These are phyloP conservation scores for Meiosimyza platycephala DNA, from an alignment of 2,888 invertebrate species.

Conservation along the genomic window DNA sequence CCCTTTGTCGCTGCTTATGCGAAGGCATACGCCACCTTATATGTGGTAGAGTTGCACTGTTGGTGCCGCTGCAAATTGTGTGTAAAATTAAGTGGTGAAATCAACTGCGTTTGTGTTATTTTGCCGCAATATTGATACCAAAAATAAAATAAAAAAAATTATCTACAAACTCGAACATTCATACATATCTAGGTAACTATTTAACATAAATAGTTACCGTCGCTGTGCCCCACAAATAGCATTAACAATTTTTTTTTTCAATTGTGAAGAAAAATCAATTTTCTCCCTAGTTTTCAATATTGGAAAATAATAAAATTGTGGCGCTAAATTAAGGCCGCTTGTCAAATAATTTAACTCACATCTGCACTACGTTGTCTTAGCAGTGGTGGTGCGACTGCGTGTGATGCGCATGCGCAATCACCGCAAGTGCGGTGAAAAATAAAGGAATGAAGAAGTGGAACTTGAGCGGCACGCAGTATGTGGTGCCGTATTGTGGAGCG, in stretches of 20 bases:
- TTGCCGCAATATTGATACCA: not conserved
- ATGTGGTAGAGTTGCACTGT: constrained; percentile 2
- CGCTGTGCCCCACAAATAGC: constrained; percentile 32
- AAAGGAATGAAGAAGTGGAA: too few species aligned
- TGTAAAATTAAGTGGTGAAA: constrained; percentile 40
- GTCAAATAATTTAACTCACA: constrained; percentile 35
- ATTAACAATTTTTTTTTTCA: not conserved
- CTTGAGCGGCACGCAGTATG: too few species aligned
- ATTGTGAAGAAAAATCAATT: constrained; percentile 40
- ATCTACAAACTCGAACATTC: too few species aligned
- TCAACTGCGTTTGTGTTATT: constrained; percentile 27
- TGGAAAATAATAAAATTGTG: constrained; percentile 43
- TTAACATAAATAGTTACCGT: constrained; percentile 15
- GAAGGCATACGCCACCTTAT: not conserved
- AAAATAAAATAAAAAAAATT: too few species aligned
- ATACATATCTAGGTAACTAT: too few species aligned
- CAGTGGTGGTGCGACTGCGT: too few species aligned
- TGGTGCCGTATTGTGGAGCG: too few species aligned
- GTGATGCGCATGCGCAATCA: too few species aligned
- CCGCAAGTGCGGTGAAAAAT: too few species aligned
- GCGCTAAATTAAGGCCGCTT: constrained; percentile 43
- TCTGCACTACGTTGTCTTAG: too few species aligned
- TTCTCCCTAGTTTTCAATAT: constrained; percentile 35
- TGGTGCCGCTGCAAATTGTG: constrained; percentile 21
- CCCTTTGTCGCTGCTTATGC: not conserved